A percentile compares a stretch with the other conserved stretches of the same genome.
These are phyloP conservation scores for Anoura caudifer DNA, from an alignment of 2,113 vertebrate genomes.

Conservation along the genomic window DNA sequence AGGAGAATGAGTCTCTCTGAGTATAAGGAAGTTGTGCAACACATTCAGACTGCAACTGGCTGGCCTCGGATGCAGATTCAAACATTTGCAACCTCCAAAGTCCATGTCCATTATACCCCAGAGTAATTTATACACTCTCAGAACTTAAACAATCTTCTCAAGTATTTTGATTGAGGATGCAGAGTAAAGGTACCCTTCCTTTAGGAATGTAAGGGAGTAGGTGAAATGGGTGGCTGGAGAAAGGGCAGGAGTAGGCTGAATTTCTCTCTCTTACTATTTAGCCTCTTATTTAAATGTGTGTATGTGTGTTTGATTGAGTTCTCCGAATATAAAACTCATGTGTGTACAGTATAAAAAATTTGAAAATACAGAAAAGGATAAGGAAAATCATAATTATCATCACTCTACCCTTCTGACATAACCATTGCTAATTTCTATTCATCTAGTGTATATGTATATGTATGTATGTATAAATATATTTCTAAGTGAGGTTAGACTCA, in stretches of 20 bases:
- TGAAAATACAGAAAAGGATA: background rate
- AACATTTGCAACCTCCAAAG: background rate
- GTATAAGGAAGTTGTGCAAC: background rate
- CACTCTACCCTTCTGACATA: background rate
- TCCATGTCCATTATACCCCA: background rate
- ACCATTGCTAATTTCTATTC: conserved; percentile 11
- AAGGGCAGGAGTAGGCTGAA: background rate
- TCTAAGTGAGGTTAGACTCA: background rate
- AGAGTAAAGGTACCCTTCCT: background rate
- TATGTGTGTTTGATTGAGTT: background rate
- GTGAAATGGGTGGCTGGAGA: background rate
- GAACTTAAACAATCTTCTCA: background rate
- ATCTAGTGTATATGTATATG: background rate
- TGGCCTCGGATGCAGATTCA: background rate
- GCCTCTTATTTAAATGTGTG: background rate
- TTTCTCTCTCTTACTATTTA: background rate
- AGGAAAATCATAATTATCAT: background rate
- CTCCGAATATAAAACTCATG: background rate
- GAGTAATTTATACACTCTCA: background rate
- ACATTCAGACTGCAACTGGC: background rate
- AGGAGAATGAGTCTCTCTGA: background rate
- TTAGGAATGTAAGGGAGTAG: background rate
- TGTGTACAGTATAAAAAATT: background rate
- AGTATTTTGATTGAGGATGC: background rate
- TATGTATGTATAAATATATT: background rate